Evolutionary conservation across 2,888 invertebrate species (phyloP), one percentile per base, ranked within the genome.

Genomic region (Ptychoptera contaminata): DNA sequence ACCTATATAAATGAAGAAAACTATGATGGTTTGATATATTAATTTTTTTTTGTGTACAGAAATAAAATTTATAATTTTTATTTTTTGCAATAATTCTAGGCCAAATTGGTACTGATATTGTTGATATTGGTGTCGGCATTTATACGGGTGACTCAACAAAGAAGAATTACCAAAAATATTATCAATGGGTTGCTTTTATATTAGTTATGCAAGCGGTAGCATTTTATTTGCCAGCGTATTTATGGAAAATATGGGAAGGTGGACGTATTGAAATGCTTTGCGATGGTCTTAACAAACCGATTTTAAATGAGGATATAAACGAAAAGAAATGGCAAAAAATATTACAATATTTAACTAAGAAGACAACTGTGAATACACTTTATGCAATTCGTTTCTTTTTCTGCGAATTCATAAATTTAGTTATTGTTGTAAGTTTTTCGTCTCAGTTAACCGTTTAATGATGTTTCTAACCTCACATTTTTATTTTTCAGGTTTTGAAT

Each of bases 341-440:
- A 11, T 30, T 40, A 5, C 7, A 31, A 15, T 32, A 40, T 34
- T 66, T 80, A 47, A 64, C 76, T 73, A 62, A 32, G 4, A 40
- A 11, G n/a, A 16, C 14, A 32, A 32, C 14, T 16, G 11, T 31
- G 2, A 40, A 40, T 12, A 11, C 31, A 16, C 8, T 40, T 55
- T 83, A 83, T 55, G 78, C 78, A 2, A 57, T 73, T 41, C 70
- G 77, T 47, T 83, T 77, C 57, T 69, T 76, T 35, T 61, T 79
- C 51, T 85, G 84, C 54, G 86, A 87, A 63, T 48, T 79, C 8
- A 65, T 82, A 46, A 86, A 87, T 61, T 74, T 85, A 53, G 31
- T 70, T 30, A 83, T 84, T 63, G 79, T 79, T 61, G 80, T 82
- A 64, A 73, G 78, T 65, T 49, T n/a, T n/a, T n/a, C n/a, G n/a